phyloP scores from a whole-genome alignment of 2,888 invertebrate genomes.

The Prosapia bicincta region DNA sequence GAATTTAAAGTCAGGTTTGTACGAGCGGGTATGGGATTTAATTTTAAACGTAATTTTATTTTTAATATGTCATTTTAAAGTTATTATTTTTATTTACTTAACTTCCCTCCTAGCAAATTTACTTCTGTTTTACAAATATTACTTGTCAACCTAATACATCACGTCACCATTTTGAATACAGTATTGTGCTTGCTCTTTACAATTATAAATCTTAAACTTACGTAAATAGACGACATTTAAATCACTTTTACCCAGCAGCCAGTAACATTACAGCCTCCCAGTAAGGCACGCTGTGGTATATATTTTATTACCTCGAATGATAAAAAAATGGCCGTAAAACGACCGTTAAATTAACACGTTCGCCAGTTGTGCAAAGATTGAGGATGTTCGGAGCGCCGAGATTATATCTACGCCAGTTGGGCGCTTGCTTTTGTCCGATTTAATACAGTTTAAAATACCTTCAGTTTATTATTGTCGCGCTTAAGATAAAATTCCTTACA shows the following conservation, averaged over 20 bases:
- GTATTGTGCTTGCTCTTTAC: too few relatives aligned
- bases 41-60: too few relatives aligned
- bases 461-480: background rate
- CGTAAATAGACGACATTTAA: background rate
- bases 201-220: background rate
- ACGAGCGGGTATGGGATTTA: too few relatives aligned
- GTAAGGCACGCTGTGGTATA: background rate
- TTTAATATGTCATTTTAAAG: too few relatives aligned
- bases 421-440: background rate
- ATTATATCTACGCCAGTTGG: background rate
- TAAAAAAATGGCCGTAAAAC: background rate
- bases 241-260: background rate
- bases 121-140: too few relatives aligned
- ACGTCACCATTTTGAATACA: too few relatives aligned
- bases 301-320: background rate
- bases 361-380: background rate
- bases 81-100: too few relatives aligned
- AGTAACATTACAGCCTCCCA: background rate
- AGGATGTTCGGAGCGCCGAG: background rate
- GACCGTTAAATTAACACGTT: background rate
- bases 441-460: background rate
- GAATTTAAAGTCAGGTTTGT: background rate
- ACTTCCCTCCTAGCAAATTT: too few relatives aligned
- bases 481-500: background rate
- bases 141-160: too few relatives aligned